Evolutionary conservation across 2,797 vertebrate genomes (phyloP).

Genomic region (Tauraco hartlaubi): DNA sequence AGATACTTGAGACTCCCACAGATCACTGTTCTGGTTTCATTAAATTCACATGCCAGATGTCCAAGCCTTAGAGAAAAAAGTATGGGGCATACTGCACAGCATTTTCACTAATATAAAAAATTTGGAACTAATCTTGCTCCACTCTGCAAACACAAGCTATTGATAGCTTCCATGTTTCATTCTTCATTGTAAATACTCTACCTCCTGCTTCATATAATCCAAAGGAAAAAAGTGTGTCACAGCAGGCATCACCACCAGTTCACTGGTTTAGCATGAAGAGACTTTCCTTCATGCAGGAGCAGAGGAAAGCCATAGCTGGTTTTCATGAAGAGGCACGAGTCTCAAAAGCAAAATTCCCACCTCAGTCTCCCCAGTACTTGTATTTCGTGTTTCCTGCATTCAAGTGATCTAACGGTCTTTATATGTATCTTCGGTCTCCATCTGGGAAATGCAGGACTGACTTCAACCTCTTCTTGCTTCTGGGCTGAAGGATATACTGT

Average conservation of each 20-base stretch:
- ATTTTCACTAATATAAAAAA: neutral
- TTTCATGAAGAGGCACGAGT: neutral
- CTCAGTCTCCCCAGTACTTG: neutral
- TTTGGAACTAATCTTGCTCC: neutral
- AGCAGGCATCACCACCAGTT: neutral
- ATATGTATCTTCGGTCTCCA: neutral
- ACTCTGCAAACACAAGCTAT: neutral
- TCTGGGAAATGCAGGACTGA: neutral
- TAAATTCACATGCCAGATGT: neutral
- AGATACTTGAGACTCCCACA: neutral
- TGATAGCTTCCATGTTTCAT: neutral
- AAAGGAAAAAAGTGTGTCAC: neutral
- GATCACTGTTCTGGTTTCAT: neutral
- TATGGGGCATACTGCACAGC: accelerated
- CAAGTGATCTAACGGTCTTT: neutral
- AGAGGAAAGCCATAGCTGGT: neutral
- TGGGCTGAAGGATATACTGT: neutral
- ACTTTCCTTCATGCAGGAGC: neutral
- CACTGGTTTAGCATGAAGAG: neutral
- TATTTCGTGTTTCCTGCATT: neutral
- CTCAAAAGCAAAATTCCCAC: neutral
- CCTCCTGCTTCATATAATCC: neutral
- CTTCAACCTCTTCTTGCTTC: neutral
- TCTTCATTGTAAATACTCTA: neutral
- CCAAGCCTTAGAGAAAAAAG: neutral